phyloP scores from a whole-genome alignment of 2,113 vertebrate genomes.

The Atrichornis clamosus region DNA sequence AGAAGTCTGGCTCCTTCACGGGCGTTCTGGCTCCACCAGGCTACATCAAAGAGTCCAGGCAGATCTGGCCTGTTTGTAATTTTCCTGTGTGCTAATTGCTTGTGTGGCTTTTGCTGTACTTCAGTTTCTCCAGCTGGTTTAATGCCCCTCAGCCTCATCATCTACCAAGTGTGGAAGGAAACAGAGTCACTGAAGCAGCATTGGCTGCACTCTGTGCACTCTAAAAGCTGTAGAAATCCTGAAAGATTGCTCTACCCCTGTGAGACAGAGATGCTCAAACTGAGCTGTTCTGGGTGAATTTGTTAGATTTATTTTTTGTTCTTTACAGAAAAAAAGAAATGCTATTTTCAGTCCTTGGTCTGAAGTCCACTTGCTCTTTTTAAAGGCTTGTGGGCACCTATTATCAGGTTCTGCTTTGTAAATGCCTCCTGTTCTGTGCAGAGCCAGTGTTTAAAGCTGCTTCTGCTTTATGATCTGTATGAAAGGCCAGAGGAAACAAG shows the following conservation, averaged over 20 bases:
- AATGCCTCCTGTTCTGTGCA: neutral
- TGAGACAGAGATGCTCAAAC: neutral
- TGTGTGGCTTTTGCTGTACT: neutral
- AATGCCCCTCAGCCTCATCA: neutral
- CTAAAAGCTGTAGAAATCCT: neutral
- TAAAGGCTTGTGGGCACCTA: accelerated
- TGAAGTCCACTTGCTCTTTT: neutral
- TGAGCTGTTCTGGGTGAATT: neutral
- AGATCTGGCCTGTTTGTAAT: neutral
- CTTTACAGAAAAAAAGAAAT: neutral
- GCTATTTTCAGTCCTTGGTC: neutral
- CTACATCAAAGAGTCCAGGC: neutral
- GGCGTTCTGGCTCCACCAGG: neutral
- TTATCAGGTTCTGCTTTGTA: neutral
- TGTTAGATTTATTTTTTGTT: neutral
- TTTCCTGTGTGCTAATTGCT: neutral
- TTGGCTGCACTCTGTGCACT: neutral
- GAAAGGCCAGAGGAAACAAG: neutral
- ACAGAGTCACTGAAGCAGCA: accelerated
- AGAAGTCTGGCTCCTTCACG: neutral
- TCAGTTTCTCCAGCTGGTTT: neutral
- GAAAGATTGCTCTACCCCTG: no score
- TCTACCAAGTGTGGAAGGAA: neutral
- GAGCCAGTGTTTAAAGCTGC: neutral
- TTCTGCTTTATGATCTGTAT: neutral